These are phyloP conservation scores for Coenonympha glycerion DNA, from an alignment of 2,888 invertebrate species.

Conservation along the genomic window DNA sequence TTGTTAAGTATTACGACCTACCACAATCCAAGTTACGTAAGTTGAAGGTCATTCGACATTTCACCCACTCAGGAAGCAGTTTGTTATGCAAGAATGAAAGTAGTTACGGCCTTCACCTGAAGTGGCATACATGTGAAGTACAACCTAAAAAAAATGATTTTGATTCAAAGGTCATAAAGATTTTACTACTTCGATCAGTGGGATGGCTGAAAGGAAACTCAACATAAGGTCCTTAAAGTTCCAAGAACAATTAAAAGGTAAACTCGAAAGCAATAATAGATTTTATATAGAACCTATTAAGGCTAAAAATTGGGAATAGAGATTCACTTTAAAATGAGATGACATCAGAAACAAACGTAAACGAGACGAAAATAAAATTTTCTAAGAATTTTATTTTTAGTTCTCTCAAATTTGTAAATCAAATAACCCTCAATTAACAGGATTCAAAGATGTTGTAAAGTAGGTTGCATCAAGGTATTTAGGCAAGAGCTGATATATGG, in stretches of 20 bases:
- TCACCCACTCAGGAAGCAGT: slow-evolving; percentile 27
- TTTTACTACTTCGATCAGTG: too few species aligned
- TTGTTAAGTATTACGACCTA: slow-evolving; percentile 3
- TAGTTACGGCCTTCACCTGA: slow-evolving; percentile 58
- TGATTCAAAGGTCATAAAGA: too few species aligned
- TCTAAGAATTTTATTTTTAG: too few species aligned
- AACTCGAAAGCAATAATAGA: too few species aligned
- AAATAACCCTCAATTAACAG: neutral
- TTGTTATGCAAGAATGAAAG: slow-evolving; percentile 54
- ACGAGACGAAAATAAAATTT: too few species aligned
- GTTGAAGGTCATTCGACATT: slow-evolving; percentile 24
- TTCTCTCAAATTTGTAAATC: neutral
- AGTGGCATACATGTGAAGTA: slow-evolving; percentile 19
- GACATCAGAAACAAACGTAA: neutral
- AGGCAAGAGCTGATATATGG: neutral
- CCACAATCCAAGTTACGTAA: slow-evolving; percentile 10
- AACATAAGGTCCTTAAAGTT: too few species aligned
- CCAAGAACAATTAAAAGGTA: too few species aligned
- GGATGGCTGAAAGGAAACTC: too few species aligned
- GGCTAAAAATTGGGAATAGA: neutral
- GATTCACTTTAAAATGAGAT: neutral
- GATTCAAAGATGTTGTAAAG: neutral
- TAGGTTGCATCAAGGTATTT: neutral
- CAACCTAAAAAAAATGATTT: too few species aligned
- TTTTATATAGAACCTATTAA: neutral